Evolutionary conservation across 2,888 invertebrate species (phyloP), one percentile per base, ranked within the genome.

Genomic region (Dichetophora obliterata): DNA sequence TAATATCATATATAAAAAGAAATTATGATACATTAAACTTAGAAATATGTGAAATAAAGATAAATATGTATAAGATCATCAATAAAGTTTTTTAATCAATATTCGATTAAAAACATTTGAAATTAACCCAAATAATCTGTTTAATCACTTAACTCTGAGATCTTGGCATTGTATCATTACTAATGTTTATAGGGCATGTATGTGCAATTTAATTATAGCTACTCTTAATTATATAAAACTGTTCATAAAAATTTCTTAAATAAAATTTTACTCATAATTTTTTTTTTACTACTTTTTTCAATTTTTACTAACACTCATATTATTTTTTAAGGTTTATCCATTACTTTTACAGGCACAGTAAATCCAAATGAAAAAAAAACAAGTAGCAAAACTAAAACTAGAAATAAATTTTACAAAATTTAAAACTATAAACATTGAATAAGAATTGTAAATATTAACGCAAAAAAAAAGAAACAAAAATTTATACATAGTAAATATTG

Each of bases 271-370:
- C 79, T 43, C 43, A 43, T 11, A 1, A 11, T 85, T 87, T 87
- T 86, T 84, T 86, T 84, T 86, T 86, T 87, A 84, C 86, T 85
- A 88, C 86, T 88, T 88, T 88, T 88, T 85, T 89, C 86, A 85
- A 86, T 87, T 88, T 83, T 87, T 89, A 89, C 89, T 89, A 89
- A 89, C 89, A 88, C 88, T 86, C 89, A 86, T 88, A 88, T 88
- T 89, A 89, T 89, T 89, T 89, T 88, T 89, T 89, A 89, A 89
- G 89, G 89, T 89, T 88, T 89, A 89, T 88, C 89, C 89, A 89
- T 87, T 89, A 89, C 89, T 89, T 86, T 89, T 89, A 88, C 89
- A 89, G 89, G 89, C 89, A 89, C 89, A 89, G 88, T 89, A 89
- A 89, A 84, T 83, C 84, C 84, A 83, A 82, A 84, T 82, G 80